Base-by-base conservation (phyloP, 2,797 vertebrate genomes). In the Cynodonichthys magdalenae region DNA sequence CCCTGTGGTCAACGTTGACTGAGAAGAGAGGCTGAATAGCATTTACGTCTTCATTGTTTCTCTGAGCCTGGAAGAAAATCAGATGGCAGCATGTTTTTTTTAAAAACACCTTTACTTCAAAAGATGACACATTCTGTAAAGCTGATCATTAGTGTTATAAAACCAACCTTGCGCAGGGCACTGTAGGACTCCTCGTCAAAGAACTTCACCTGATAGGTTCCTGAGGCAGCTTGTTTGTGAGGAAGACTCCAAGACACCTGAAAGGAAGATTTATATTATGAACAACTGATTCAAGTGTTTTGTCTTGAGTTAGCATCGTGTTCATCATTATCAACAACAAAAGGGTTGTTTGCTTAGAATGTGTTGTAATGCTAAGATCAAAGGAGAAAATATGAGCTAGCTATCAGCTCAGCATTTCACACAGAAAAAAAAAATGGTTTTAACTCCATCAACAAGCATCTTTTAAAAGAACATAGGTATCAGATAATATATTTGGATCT, bases 141-240 rank as follows among this genome's bases (percentile, higher is more conserved):
- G 4, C 8, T 2, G 39, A 51, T 5, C 15, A 11, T 5, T 7
- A 8, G 3, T 11, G 10, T 17, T 68, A 24, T 17, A 27, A 12
- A 49, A 60, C 86, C 46, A 31, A 93, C 96, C 94, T 97, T 96
- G 61, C 96, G 93, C 67, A 97, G 85, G 44, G 93, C 75, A 34
- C 96, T 97, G 79, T 96, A 97, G 6, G 96, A 96, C 70, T 97
- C 96, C 75, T 97, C 96, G 5, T 98, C 96, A 0, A 97, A 97
- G 90, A 98, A 97, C 72, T 96, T 96, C 56, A 97, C 96, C 76
- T 94, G 94, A 39, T 97, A 95, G 46, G 95, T 96, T 42, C 96
- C 96, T 2, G 95, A 96, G 7, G 91, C 93, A 66, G 95, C 95
- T 42, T 92, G 94, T 77, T 95, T 96, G 82, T 97, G 96, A 61